These are phyloP conservation scores for Adelphocoris suturalis DNA, from an alignment of 2,888 invertebrate genomes.

Conservation along the genomic window DNA sequence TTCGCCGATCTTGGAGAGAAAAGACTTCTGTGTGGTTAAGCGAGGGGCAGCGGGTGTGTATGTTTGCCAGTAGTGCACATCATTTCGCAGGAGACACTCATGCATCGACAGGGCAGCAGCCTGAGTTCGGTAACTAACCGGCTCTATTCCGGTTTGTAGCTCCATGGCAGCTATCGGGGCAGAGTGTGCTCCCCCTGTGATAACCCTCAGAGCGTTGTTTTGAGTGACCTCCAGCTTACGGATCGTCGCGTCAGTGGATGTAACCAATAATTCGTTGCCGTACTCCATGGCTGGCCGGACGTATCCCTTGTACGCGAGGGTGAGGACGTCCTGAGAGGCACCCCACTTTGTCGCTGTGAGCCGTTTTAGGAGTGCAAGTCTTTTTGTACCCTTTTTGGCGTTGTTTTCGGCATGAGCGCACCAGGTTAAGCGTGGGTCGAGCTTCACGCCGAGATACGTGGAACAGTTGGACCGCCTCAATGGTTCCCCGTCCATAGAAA, in stretches of 20 bases:
- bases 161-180: not conserved
- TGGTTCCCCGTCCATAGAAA: not conserved
- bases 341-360: not conserved
- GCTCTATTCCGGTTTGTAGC: constrained; percentile 13
- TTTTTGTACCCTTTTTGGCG: constrained; percentile 14
- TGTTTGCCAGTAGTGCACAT: constrained; percentile 29
- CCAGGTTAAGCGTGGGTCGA: not conserved
- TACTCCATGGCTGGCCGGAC: constrained; percentile 50
- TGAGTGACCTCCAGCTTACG: constrained; percentile 43
- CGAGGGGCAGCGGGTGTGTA: constrained; percentile 2
- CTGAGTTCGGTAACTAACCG: constrained; percentile 11
- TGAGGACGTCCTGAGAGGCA: constrained; percentile 26
- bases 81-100: constrained; percentile 24
- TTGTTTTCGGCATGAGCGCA: not conserved
- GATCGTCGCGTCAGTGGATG: constrained; percentile 24
- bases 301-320: constrained; percentile 24
- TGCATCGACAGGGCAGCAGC: constrained; percentile 9
- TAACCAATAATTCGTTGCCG: constrained; percentile 28
- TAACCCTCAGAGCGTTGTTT: constrained; percentile 26
- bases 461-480: not conserved
- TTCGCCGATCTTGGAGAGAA: not conserved
- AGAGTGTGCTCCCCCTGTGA: not conserved
- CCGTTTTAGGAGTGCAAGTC: constrained; percentile 7
- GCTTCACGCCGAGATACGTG: not conserved
- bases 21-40: not conserved